These are phyloP conservation scores for Cisticola juncidis DNA, from an alignment of 2,113 vertebrate genomes.

Conservation along the genomic window DNA sequence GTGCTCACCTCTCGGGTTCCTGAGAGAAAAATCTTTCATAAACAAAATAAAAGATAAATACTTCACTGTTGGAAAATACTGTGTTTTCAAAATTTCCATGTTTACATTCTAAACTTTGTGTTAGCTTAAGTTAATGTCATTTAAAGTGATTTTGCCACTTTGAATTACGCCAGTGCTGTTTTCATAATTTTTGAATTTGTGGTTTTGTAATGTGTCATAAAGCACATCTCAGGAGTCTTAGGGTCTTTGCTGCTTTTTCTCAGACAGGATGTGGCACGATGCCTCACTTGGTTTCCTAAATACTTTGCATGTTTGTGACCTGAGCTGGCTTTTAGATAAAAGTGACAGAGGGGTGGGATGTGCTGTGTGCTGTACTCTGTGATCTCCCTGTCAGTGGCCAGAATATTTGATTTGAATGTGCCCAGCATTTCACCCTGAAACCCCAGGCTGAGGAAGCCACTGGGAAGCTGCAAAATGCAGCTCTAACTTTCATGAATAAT, in stretches of 20 bases:
- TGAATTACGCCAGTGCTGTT: not conserved
- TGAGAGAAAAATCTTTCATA: not conserved
- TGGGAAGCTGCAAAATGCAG: not conserved
- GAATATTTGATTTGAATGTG: not conserved
- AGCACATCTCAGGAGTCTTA: not conserved
- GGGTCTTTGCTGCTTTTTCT: not conserved
- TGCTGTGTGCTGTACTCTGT: not conserved
- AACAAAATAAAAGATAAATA: not conserved
- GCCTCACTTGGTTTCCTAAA: not conserved
- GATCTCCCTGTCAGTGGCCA: not conserved
- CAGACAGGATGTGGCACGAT: not conserved
- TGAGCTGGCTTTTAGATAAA: not conserved
- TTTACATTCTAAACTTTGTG: not conserved
- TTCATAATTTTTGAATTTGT: not conserved
- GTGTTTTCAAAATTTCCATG: not conserved
- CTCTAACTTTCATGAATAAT: not conserved
- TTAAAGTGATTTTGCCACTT: not conserved
- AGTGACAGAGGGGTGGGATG: not conserved
- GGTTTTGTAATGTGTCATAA: conserved; percentile 7
- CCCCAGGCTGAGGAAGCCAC: not conserved
- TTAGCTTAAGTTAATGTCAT: not conserved
- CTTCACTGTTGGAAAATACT: not conserved
- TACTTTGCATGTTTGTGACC: not conserved
- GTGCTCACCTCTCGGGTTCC: not conserved
- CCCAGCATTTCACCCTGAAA: not conserved